A percentile compares a stretch with the other conserved stretches of the same genome.
These are phyloP conservation scores for Haplochromis burtoni DNA, from an alignment of 2,113 vertebrate genomes.

Conservation along the genomic window DNA sequence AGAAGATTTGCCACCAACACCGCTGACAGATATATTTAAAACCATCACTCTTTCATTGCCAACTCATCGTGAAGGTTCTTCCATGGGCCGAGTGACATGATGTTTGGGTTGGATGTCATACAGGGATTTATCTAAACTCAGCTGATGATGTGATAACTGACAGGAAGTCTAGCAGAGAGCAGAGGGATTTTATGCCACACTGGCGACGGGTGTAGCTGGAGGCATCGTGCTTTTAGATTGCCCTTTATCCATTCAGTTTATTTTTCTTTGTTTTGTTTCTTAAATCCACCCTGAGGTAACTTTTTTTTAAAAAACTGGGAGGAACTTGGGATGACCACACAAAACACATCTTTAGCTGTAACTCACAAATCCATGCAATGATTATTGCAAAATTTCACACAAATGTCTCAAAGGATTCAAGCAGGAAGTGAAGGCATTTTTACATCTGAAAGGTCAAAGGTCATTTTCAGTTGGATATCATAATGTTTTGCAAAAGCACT, in stretches of 20 bases:
- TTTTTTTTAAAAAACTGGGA: rapidly evolving
- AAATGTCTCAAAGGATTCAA: neutral
- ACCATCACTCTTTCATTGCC: slow-evolving; percentile 20
- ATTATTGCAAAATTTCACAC: neutral
- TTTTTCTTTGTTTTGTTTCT: neutral
- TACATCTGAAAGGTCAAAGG: neutral
- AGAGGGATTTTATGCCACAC: neutral
- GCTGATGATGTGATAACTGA: slow-evolving; percentile 33
- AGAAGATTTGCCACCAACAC: slow-evolving; percentile 49
- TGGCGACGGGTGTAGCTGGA: neutral
- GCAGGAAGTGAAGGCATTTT: neutral
- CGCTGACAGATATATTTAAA: slow-evolving; percentile 53
- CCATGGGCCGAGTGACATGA: slow-evolving; percentile 1
- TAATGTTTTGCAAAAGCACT: neutral
- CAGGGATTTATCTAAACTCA: slow-evolving; percentile 17
- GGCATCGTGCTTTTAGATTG: neutral
- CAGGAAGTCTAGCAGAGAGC: neutral
- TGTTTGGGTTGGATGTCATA: neutral
- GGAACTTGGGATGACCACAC: neutral
- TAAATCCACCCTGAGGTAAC: neutral
- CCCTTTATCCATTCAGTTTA: neutral
- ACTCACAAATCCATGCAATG: neutral
- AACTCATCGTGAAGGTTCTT: slow-evolving; percentile 23
- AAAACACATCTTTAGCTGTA: neutral
- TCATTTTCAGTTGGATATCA: neutral